A percentile compares a stretch with the other conserved stretches of the same genome.
These are phyloP conservation scores for Ophraella communa DNA, from an alignment of 2,888 invertebrate species.

Conservation along the genomic window DNA sequence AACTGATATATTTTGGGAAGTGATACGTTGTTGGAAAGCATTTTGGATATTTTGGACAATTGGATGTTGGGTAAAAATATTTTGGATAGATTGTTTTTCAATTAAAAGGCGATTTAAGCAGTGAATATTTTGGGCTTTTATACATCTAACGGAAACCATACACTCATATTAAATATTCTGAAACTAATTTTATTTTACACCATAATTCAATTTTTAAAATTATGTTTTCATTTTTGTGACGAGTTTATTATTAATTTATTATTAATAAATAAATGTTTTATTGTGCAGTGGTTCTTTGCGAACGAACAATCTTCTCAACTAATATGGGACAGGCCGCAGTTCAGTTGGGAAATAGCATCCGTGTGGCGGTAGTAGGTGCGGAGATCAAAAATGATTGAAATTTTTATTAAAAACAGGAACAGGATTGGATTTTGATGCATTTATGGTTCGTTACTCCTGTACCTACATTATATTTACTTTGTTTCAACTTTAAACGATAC, in stretches of 20 bases:
- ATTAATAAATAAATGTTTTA: not conserved
- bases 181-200: too few relatives aligned
- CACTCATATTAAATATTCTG: too few relatives aligned
- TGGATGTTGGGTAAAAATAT: too few relatives aligned
- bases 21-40: too few relatives aligned
- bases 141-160: too few relatives aligned
- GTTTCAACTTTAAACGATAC: not conserved
- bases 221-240: not conserved
- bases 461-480: conserved; percentile 10
- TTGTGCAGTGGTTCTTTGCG: not conserved
- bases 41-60: too few relatives aligned
- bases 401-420: conserved; percentile 24
- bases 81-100: too few relatives aligned
- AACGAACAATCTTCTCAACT: not conserved
- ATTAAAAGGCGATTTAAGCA: too few relatives aligned
- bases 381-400: conserved; percentile 25
- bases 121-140: too few relatives aligned
- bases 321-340: conserved; percentile 13
- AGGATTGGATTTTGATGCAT: conserved; percentile 17
- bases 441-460: conserved; percentile 1
- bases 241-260: not conserved
- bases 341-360: conserved; percentile 13
- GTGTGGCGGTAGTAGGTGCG: conserved; percentile 14
- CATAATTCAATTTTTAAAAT: too few relatives aligned
- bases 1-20: too few relatives aligned